Evolutionary conservation across 2,888 invertebrate genomes (phyloP), one percentile per base, ranked within the genome.

Genomic region (Hermodice carunculata): DNA sequence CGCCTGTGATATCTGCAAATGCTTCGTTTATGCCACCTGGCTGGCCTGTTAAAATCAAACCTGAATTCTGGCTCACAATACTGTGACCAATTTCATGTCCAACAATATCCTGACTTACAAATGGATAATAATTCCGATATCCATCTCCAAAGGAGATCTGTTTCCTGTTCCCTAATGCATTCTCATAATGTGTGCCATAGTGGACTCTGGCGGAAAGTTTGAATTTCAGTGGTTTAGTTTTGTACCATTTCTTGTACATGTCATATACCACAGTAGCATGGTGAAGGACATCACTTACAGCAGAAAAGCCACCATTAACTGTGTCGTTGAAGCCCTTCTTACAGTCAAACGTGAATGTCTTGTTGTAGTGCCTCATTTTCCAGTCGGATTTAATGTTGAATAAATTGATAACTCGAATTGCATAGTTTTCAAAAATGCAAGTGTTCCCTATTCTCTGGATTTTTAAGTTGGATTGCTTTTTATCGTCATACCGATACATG

Each of bases 11-110:
- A 54, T 76, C 78, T 8, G 75, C 72, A 64, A 78, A 78, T 3
- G 76, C 76, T 62, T 78, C 78, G 59, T 77, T 76, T 0, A 78
- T 71, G 6, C 73, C 77, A 2, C 78, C 78, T 3, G 71, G 64
- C 57, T 78, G 68, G 6, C 58, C 70, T 24, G 52, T 57, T 60
- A 76, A 78, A n/a, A 68, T 37, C 29, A 77, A 64, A 40, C 69
- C 61, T 17, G 77, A 76, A 34, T 66, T 60, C 4, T 62, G 67
- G 32, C 69, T 70, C 1, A 75, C 76, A 29, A 78, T 53, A 3
- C 76, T 77, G 53, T 78, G 78, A 0, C 58, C 74, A 8, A 78
- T 57, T 44, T 78, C 78, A 51, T 78, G 78, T 17, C 71, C 70
- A 4, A 76, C 61, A 8, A 76, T 61, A 54, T 78, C 76, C 6